Base-by-base conservation (phyloP, 1,140 invertebrate genomes). In the Metopolophium dirhodum region DNA sequence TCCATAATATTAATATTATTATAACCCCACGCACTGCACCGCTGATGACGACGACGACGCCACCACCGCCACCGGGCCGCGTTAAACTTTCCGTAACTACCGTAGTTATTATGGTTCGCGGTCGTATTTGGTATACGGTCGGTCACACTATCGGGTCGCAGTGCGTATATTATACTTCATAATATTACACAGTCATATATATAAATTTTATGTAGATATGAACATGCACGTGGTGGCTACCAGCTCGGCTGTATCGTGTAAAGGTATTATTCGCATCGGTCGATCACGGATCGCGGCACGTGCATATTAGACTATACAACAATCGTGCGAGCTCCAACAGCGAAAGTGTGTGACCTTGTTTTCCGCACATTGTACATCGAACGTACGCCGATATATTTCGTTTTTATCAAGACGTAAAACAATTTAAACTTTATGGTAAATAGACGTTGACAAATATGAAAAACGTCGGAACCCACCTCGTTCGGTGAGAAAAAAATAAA, bases 361-460 rank as follows among this genome's bases (percentile, higher is more conserved):
- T 77, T 20, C 11, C 0, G 83, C 11, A 86, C 7, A 30, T 30
- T 45, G 41, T 47, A 47, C 23, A 86, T 30, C 23, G 37, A 23
- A 86, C 9, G 45, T 20, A 49, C 30, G 45, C 45, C 1, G n/a
- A 23, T 30, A 87, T 87, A 87, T 30, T 47, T 30, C 41, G 83
- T 45, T 45, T 41, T 86, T 45, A 86, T 86, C 83, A 26, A 87
- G 11, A 87, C 45, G 14, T 47, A 87, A 87, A 87, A 47, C 85
- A 87, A 87, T 87, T 87, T 14, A 87, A 20, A 87, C 23, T 47
- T 49, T 87, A 87, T 87, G 45, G 85, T 47, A 87, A 87, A 87
- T 30, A n/a, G 7, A 87, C 86, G 86, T n/a, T 87, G 86, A 49
- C 45, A 87, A 87, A 87, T 49, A 87, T 22, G 30, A 87, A 87